Conservation (phyloP, 2,113 vertebrate species). For the Regulus satrapa region DNA sequence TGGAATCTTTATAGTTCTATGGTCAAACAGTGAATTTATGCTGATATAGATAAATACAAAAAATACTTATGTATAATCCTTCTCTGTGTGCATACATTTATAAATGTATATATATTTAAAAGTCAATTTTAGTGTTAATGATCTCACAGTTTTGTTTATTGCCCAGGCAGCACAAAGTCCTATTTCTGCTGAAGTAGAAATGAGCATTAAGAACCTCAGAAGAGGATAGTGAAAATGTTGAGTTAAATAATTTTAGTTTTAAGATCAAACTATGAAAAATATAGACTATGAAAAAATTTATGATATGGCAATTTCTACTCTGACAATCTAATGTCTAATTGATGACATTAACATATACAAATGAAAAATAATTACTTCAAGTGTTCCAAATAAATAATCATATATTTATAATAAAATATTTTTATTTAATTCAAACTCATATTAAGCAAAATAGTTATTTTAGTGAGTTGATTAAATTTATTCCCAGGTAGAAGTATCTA, state of each 20-base stretch:
- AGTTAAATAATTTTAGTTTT: not conserved
- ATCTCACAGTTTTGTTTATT: not conserved
- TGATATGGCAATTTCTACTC: not conserved
- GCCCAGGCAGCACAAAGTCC: not conserved
- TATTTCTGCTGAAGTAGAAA: not conserved
- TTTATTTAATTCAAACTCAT: not conserved
- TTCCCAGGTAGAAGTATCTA: not conserved
- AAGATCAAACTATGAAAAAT: not conserved
- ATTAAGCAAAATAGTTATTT: not conserved
- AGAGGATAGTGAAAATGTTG: not conserved
- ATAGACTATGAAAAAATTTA: not conserved
- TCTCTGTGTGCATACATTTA: not conserved
- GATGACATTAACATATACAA: not conserved
- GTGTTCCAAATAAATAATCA: not conserved
- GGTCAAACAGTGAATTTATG: not conserved
- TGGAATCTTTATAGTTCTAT: not conserved
- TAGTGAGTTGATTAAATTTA: not conserved
- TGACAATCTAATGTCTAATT: not conserved
- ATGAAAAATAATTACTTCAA: not conserved
- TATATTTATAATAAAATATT: not conserved
- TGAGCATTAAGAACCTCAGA: not conserved
- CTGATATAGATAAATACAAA: not conserved
- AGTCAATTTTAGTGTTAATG: not conserved
- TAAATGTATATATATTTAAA: not conserved
- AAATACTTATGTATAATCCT: not conserved